Conservation (phyloP, 2,113 vertebrate species). For the Phalacrocorax brasilianus region DNA sequence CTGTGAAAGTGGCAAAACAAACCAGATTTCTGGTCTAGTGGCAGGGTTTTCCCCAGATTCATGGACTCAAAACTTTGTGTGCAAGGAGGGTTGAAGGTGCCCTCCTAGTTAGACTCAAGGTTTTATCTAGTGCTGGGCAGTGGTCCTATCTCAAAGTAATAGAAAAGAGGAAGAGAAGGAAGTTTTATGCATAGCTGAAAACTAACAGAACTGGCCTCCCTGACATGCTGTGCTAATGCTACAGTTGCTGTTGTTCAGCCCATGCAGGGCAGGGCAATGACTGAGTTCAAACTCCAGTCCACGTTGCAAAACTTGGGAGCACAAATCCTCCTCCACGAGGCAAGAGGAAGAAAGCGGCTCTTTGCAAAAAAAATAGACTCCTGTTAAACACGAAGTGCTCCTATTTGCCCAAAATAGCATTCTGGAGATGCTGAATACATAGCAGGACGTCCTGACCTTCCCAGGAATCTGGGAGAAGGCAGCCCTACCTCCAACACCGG, state of each 20-base stretch:
- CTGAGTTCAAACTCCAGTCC: background rate
- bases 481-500: background rate
- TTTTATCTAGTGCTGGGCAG: background rate
- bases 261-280: background rate
- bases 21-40: background rate
- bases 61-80: background rate
- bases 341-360: background rate
- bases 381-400: background rate
- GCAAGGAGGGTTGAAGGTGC: background rate
- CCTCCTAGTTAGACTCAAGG: background rate
- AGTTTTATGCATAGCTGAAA: background rate
- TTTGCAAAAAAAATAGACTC: background rate
- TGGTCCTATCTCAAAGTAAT: background rate
- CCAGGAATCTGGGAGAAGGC: background rate
- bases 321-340: background rate
- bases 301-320: rapidly evolving
- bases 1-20: background rate
- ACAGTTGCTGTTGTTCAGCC: background rate
- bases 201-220: background rate
- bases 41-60: background rate
- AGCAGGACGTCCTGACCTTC: background rate
- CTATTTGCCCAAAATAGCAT: background rate
- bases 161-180: background rate
- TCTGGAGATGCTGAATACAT: background rate
- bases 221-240: background rate